phyloP scores from a whole-genome alignment of 2,797 vertebrate species.

The Lepilemur septentrionalis region DNA sequence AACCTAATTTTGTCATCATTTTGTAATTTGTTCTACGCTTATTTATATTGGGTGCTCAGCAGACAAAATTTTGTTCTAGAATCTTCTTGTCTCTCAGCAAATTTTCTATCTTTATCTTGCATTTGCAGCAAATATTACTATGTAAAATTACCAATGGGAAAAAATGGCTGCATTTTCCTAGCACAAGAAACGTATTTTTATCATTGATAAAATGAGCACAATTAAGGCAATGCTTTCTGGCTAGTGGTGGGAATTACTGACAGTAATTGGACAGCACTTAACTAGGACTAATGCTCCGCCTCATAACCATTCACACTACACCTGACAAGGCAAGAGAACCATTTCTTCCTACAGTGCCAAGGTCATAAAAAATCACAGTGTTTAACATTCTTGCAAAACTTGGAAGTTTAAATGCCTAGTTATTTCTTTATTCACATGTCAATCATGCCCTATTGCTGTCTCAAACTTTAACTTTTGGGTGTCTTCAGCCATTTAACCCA shows the following conservation, averaged over 20 bases:
- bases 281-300: background rate
- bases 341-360: background rate
- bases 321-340: slow-evolving; percentile 47
- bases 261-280: slow-evolving; percentile 47
- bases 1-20: background rate
- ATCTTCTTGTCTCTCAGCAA: background rate
- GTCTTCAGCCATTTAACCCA: background rate
- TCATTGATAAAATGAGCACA: slow-evolving; percentile 16
- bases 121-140: slow-evolving; percentile 7
- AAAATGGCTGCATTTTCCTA: background rate
- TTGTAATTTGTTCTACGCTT: background rate
- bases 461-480: background rate
- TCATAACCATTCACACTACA: background rate
- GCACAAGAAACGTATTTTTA: slow-evolving; percentile 16
- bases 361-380: slow-evolving; percentile 32
- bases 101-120: background rate
- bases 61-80: background rate
- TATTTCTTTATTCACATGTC: background rate
- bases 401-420: background rate
- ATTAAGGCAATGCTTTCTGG: slow-evolving; percentile 15
- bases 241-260: slow-evolving; percentile 50
- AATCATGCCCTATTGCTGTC: background rate
- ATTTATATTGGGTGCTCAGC: background rate
- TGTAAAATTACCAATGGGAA: background rate
- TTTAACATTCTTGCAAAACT: slow-evolving; percentile 22